A percentile compares a stretch with the other conserved stretches of the same genome.
Evolutionary conservation across 2,797 vertebrate genomes (phyloP).

Genomic region (Astyanax mexicanus): DNA sequence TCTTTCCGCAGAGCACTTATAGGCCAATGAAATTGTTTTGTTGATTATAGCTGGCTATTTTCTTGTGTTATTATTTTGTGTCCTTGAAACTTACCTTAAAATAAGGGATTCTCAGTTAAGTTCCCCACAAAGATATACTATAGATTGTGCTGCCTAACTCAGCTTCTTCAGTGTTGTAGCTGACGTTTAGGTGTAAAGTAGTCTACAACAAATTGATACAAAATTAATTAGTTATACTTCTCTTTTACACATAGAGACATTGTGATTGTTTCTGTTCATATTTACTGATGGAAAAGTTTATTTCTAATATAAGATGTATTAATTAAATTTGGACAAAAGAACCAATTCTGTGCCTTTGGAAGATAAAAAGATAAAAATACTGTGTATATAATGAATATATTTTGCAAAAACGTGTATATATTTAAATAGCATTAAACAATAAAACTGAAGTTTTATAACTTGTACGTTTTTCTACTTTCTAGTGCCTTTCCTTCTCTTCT

Average conservation of each 20-base stretch:
- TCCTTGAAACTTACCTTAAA: background rate
- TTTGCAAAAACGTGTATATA: background rate
- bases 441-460: background rate
- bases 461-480: background rate
- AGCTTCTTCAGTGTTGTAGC: background rate
- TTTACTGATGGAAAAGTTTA: background rate
- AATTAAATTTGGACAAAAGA: background rate
- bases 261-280: background rate
- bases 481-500: background rate
- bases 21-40: background rate
- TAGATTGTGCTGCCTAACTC: background rate
- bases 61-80: slow-evolving; percentile 3
- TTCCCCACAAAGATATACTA: background rate
- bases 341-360: background rate
- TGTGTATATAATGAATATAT: too few species aligned
- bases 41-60: background rate
- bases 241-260: background rate
- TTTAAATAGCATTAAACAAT: background rate
- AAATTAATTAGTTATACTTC: background rate
- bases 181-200: background rate
- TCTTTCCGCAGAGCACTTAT: slow-evolving; percentile 12
- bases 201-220: background rate
- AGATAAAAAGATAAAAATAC: background rate
- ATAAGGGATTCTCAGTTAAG: background rate
- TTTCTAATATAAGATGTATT: background rate